Base-by-base conservation (phyloP, 2,888 invertebrate genomes). In the Tenthredo amoena region DNA sequence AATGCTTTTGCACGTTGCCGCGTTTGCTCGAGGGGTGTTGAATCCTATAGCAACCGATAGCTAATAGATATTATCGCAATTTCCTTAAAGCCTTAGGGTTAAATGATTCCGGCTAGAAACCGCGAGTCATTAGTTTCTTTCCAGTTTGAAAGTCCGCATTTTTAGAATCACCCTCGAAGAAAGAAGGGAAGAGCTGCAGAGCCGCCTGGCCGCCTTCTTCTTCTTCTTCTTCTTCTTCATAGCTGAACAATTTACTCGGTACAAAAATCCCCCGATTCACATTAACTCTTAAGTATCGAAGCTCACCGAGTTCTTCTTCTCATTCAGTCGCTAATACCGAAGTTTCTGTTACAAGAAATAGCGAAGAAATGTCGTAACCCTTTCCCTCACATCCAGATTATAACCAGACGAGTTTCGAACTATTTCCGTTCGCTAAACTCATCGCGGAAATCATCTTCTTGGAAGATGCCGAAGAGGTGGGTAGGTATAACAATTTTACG, bases 401-500 rank as follows among this genome's bases (percentile, higher is more conserved):
- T 31, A 34, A 34, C 68, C 31, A 68, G 34, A 68, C 31, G 31
- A 31, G 31, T 68, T 68, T 18, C 68, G 18, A 34, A 55, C n/a
- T 12, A 31, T 68, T 68, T 68, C 68, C 31, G 34, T 34, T 18
- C 34, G 34, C 34, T 68, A 34, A 18, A 31, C 15, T 68, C 18
- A 68, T 5, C 18, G 68, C 31, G 68, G 68, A 15, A 68, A 74
- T 74, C 43, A 74, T 74, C 21, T 72, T 72, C 72, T 43, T 9
- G 12, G 72, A 72, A 72, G 21, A 40, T 40, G n/a, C n/a, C 15
- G 2, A 72, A 31, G 31, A 65, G 15, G 10, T 18, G n/a, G 18
- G 18, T n/a, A 15, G 18, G 18, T n/a, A 15, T n/a, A 3, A 55
- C 87, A 90, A 91, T 91, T 91, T 91, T 89, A 89, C 90, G 91